These are phyloP conservation scores for Calliphora vicina DNA, from an alignment of 1,140 invertebrate genomes.

Conservation along the genomic window DNA sequence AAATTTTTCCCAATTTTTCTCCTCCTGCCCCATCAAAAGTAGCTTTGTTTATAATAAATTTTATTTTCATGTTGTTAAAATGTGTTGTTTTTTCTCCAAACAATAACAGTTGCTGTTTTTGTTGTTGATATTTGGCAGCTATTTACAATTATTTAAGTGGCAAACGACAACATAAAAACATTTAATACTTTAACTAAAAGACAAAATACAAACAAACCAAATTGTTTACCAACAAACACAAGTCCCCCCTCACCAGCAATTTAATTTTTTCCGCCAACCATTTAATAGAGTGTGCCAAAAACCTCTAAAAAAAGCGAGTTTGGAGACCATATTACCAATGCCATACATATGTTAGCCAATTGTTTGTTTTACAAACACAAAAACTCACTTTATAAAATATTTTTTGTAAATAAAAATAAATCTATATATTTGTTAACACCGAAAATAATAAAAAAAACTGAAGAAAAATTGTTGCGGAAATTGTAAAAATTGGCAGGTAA, in stretches of 20 bases:
- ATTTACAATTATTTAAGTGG: constrained; percentile 26
- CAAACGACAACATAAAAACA: constrained; percentile 25
- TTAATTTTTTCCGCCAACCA: background rate
- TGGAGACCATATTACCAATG: background rate
- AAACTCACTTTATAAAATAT: background rate
- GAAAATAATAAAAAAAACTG: too few relatives aligned
- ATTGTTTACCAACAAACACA: background rate
- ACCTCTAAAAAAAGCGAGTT: background rate
- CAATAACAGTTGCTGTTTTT: background rate
- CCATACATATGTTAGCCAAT: background rate
- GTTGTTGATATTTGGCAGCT: background rate
- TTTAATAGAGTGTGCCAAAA: background rate
- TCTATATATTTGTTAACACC: background rate
- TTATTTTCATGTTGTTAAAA: background rate
- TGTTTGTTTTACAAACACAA: constrained; percentile 27
- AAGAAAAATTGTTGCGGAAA: constrained; percentile 28
- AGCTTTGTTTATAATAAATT: background rate
- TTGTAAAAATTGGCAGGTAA: constrained; percentile 27
- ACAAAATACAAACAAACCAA: background rate
- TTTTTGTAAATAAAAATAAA: background rate
- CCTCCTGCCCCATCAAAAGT: background rate
- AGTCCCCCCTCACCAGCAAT: background rate
- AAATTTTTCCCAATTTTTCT: too few relatives aligned
- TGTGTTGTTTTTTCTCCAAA: background rate
- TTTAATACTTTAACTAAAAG: background rate